Evolutionary conservation across 2,113 vertebrate species (phyloP).

Genomic region (Sisor rabdophorus): DNA sequence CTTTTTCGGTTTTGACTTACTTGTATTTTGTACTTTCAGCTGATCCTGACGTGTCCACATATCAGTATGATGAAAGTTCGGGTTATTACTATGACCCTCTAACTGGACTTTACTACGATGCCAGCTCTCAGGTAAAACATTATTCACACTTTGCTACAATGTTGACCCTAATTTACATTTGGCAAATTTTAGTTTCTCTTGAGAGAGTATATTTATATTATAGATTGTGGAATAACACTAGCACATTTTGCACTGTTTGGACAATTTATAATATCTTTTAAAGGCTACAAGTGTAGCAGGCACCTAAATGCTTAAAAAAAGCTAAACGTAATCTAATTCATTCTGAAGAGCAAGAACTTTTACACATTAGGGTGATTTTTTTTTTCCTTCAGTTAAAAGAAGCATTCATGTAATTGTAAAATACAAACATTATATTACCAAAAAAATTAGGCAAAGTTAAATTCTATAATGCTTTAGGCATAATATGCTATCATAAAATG

Average conservation of each 20-base stretch:
- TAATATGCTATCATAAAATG: too few relatives aligned
- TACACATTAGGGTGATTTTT: too few relatives aligned
- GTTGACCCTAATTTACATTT: neutral
- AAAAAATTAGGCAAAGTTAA: too few relatives aligned
- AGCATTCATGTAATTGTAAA: too few relatives aligned
- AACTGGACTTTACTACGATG: conserved; percentile 86
- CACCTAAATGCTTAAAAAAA: too few relatives aligned
- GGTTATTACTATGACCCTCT: conserved; percentile 85
- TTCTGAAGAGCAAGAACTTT: too few relatives aligned
- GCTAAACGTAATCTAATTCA: too few relatives aligned
- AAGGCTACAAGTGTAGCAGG: neutral
- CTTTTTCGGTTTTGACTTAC: neutral
- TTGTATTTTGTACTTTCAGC: conserved; percentile 60
- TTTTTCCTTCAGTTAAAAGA: too few relatives aligned
- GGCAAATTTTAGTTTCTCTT: neutral
- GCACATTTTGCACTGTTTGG: neutral
- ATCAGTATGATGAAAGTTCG: conserved; percentile 85
- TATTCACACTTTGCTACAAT: neutral
- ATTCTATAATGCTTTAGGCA: too few relatives aligned
- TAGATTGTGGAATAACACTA: neutral
- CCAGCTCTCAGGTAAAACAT: conserved; percentile 79
- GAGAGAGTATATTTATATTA: neutral
- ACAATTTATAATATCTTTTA: neutral
- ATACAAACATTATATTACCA: too few relatives aligned
- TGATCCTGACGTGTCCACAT: conserved; percentile 85